Evolutionary conservation across 2,113 vertebrate genomes (phyloP), one percentile per base, ranked within the genome.

Genomic region (Ammodytes dubius): DNA sequence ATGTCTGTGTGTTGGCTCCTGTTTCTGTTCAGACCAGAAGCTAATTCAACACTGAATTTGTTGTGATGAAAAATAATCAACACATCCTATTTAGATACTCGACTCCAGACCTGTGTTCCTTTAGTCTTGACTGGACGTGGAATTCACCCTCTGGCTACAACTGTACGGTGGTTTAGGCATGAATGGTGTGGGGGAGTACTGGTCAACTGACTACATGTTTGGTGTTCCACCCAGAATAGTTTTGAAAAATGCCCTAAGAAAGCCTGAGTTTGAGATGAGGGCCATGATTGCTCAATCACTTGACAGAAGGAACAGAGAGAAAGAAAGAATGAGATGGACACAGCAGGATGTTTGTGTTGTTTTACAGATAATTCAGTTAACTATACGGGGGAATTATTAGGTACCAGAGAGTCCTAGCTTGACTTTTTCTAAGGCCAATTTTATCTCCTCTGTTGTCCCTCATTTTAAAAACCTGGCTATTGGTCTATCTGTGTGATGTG

Each of bases 201-300:
- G 82, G 88, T 87, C 79, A 87, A 87, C 84, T 84, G 90, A 90
- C 89, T 85, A 81, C 90, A 89, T 89, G 83, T 90, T 88, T 88
- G 81, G 74, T 88, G 45, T 87, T 91, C 64, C 49, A 71, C 87
- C 85, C 83, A 90, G 87, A 87, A 83, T 53, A 74, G 77, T 88
- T 90, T 89, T 58, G 73, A 87, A 93, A 90, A 87, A 69, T 76
- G 40, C 82, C 47, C 46, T 58, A 49, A 70, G 74, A 73, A 70
- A 74, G 71, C 81, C 81, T 84, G 70, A 89, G 71, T 66, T 67
- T 42, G 71, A 78, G 70, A 70, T 50, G 77, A 84, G 68, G 40
- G 47, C 63, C 64, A 64, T 42, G 70, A 87, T 89, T 90, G 77
- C 77, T 59, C 79, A 89, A 89, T 88, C 47, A n/a, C 70, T 85